Evolutionary conservation across 2,113 vertebrate species (phyloP).

Genomic region (Nanorana parkeri): DNA sequence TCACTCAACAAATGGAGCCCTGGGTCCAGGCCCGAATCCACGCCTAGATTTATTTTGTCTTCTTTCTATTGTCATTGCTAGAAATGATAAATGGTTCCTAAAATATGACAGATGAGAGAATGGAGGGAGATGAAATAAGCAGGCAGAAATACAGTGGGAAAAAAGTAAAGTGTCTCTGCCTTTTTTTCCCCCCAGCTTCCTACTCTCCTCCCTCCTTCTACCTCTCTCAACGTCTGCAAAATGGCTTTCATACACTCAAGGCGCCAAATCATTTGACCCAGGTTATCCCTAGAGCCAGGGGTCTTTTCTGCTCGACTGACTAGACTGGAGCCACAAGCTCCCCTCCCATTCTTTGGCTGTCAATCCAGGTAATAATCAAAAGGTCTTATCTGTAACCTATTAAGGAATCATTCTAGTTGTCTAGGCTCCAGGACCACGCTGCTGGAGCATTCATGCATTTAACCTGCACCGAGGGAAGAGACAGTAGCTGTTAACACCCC

Average conservation of each 20-base stretch:
- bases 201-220: conserved; percentile 60
- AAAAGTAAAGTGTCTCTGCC: background rate
- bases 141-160: conserved; percentile 13
- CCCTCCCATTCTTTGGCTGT: conserved; percentile 79
- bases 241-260: conserved; percentile 82
- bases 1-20: background rate
- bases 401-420: conserved; percentile 59
- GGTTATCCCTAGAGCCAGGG: conserved; percentile 73
- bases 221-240: conserved; percentile 72
- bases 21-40: too few relatives aligned
- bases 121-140: conserved; percentile 5
- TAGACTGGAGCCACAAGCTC: conserved; percentile 70
- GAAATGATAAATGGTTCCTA: conserved; percentile 27
- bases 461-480: conserved; percentile 60
- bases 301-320: conserved; percentile 79
- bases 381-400: conserved; percentile 74
- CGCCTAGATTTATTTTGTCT: background rate
- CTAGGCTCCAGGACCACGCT: conserved; percentile 65
- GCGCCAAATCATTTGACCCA: conserved; percentile 89
- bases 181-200: background rate
- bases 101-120: conserved; percentile 21
- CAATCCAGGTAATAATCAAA: conserved; percentile 81
- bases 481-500: conserved; percentile 56
- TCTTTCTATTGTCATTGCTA: background rate
- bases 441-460: conserved; percentile 67